Evolutionary conservation across 2,113 vertebrate species (phyloP), one percentile per base, ranked within the genome.

Genomic region (Helogale parvula): DNA sequence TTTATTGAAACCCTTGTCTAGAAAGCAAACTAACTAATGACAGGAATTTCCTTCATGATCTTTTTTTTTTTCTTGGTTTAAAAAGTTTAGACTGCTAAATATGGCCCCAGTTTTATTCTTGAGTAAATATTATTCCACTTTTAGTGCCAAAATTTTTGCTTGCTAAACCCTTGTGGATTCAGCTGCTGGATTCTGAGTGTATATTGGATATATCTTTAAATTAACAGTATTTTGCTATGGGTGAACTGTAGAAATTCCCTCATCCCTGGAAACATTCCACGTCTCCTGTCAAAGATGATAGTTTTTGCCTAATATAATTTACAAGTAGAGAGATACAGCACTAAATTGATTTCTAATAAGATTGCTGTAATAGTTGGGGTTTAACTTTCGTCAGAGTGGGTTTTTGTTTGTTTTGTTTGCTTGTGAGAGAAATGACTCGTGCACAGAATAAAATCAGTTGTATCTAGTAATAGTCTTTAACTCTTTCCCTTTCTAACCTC

Each of bases 81-180:
- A 72, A 95, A 97, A 93, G 77, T 88, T 96, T 85, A 94, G 38
- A 90, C 17, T 97, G 47, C 68, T 94, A 87, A 96, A 93, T 93
- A 84, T 63, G 52, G 85, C 31, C 97, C 27, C 45, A 93, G 71
- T 96, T 96, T 98, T 94, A 80, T 96, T 92, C 66, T 93, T 87
- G 45, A 94, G 29, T 96, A 90, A 96, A 91, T 93, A 69, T 95
- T 91, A 90, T 94, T 93, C 52, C 82, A 80, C 47, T 88, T 87
- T 94, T 85, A 60, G 60, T 95, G 90, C 89, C 85, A 96, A 15
- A 96, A 65, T 47, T 76, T 96, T 92, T 95, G 71, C 92, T 93
- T 95, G 84, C 71, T 90, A 91, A 93, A 94, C 50, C 57, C 52
- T 97, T 88, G 31, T 87, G 83, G 81, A 54, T 96, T 96, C 88